Evolutionary conservation across 2,113 vertebrate genomes (phyloP), one percentile per base, ranked within the genome.

Genomic region (Xenopus borealis): DNA sequence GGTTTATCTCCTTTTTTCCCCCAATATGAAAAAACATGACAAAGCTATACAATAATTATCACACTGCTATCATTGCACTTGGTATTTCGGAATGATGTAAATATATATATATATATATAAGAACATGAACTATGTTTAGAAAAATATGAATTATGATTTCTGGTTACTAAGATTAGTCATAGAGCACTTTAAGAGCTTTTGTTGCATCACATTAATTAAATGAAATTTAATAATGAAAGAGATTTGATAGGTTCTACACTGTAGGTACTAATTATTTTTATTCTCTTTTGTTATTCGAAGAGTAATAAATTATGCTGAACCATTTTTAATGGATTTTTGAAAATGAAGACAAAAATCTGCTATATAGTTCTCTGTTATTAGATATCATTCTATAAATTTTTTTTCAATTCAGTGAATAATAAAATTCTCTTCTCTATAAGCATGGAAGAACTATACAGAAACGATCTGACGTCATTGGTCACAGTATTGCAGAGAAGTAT

Each of bases 191-290:
- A 30, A 2, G 66, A 59, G n/a, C n/a, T 70, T 57, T 69, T 55
- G 66, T 62, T 69, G 65, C 55, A 13, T 58, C 57, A 68, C 72
- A 20, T 53, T 55, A 63, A 63, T 69, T 63, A 55, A 75, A 33
- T 18, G 46, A 55, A 69, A 64, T 14, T 57, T 18, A 76, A 64
- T 76, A 70, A 69, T 63, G 59, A 70, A 57, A 64, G 30, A 52
- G 47, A 64, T 76, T 64, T 76, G 67, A 76, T 64, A 70, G 74
- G n/a, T n/a, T n/a, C 23, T 27, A 27, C 23, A 27, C n/a, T n/a
- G n/a, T n/a, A n/a, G n/a, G 66, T 76, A 10, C 67, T 76, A 69
- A 76, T 76, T 76, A 76, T 76, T 70, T 69, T 70, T 63, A 76
- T 70, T 70, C 59, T 63, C 59, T 23, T 13, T 11, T 62, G 23